Percentiles rank a stretch among this genome's conserved stretches.
These are phyloP conservation scores for Takifugu ocellatus DNA, from an alignment of 2,797 vertebrate genomes.

Conservation along the genomic window DNA sequence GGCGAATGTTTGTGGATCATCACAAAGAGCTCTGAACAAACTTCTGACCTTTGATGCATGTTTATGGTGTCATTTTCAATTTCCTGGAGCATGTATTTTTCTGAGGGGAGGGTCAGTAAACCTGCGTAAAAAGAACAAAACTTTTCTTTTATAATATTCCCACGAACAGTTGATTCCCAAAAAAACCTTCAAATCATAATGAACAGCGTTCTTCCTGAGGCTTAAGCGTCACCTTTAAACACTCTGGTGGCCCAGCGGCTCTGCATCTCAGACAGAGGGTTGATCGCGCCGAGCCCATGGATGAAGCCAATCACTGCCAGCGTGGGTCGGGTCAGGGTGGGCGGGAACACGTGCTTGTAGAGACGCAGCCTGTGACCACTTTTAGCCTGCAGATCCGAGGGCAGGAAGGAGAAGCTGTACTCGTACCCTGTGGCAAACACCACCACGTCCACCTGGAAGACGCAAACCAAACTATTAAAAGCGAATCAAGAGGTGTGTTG, in stretches of 20 bases:
- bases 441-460: constrained; percentile 64
- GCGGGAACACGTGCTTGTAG: constrained; percentile 80
- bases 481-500: too few species aligned
- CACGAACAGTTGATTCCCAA: too few species aligned
- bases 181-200: neutral
- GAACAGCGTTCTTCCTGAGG: too few species aligned
- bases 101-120: constrained; percentile 47
- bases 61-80: constrained; percentile 63
- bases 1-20: neutral
- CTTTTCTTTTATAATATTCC: too few species aligned
- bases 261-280: constrained; percentile 76
- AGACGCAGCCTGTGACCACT: constrained; percentile 71
- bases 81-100: constrained; percentile 71
- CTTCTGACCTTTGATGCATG: constrained; percentile 50
- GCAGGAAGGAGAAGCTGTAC: constrained; percentile 81
- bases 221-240: constrained; percentile 75
- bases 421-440: constrained; percentile 82
- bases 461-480: neutral
- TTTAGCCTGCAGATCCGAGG: constrained; percentile 60
- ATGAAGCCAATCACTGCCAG: constrained; percentile 80
- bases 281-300: constrained; percentile 62
- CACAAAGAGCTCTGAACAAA: neutral
- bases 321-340: constrained; percentile 69
- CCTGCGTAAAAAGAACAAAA: too few species aligned
- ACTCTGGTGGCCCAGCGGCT: constrained; percentile 75